Percentiles rank a stretch among this genome's conserved stretches.
Evolutionary conservation across 2,888 invertebrate genomes (phyloP).

Genomic region (Drosophila macrospina): DNA sequence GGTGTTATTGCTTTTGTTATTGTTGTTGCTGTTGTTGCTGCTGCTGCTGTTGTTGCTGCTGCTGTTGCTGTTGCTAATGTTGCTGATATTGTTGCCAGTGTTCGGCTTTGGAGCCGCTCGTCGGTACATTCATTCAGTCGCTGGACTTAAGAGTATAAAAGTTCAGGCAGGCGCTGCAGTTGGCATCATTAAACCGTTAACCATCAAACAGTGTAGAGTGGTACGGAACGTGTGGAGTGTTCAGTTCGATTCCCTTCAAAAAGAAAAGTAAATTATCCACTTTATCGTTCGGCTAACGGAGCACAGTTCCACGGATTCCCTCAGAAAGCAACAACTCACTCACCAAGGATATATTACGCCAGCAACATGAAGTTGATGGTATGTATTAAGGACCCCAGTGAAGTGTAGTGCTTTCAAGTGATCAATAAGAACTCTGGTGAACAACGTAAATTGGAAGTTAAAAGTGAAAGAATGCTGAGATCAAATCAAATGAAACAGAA

Average conservation of each 20-base stretch:
- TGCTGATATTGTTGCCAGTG: conserved; percentile 36
- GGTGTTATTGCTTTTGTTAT: conserved; percentile 34
- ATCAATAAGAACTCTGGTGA: conserved; percentile 1
- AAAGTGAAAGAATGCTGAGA: no score
- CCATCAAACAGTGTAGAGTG: conserved; percentile 75
- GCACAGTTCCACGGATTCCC: conserved; percentile 53
- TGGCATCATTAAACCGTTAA: conserved; percentile 85
- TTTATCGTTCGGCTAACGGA: conserved; percentile 50
- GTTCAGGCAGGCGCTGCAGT: conserved; percentile 81
- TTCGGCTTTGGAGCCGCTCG: conserved; percentile 32
- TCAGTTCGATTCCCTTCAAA: conserved; percentile 46
- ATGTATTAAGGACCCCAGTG: conserved; percentile 66
- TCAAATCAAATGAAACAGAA: no score
- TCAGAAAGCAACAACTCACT: conserved; percentile 18
- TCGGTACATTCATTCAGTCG: conserved; percentile 58
- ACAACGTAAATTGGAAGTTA: background rate
- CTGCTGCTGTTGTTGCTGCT: conserved; percentile 24
- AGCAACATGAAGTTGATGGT: conserved; percentile 84
- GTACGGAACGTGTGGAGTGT: conserved; percentile 65
- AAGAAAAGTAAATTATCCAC: conserved; percentile 11
- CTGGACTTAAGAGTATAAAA: conserved; percentile 80
- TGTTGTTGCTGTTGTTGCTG: conserved; percentile 39
- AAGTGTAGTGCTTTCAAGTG: conserved; percentile 22
- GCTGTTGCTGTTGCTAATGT: conserved; percentile 10
- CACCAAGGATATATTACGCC: conserved; percentile 57